Percentiles rank a stretch among this genome's conserved stretches.
Conservation (phyloP, 2,113 vertebrate genomes). For the Rana temporaria region DNA sequence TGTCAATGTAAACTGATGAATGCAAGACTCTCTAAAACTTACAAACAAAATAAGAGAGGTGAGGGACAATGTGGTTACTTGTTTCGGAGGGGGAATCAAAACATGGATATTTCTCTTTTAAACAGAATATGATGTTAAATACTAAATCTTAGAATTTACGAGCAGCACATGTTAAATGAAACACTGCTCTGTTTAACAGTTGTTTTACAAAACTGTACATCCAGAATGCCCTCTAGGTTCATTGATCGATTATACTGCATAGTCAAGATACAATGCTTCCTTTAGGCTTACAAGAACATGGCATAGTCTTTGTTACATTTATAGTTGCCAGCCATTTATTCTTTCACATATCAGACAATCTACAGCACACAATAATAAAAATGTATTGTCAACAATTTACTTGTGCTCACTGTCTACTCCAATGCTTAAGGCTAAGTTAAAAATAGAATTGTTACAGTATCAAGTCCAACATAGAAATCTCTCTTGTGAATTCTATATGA, state of each 20-base stretch:
- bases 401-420: not conserved
- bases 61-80: too few relatives aligned
- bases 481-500: not conserved
- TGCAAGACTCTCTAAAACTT: too few relatives aligned
- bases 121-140: too few relatives aligned
- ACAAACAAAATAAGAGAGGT: too few relatives aligned
- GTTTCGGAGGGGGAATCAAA: too few relatives aligned
- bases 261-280: not conserved
- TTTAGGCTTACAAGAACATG: not conserved
- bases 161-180: too few relatives aligned
- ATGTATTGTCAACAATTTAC: not conserved
- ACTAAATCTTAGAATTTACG: too few relatives aligned
- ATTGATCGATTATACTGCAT: not conserved
- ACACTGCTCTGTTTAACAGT: not conserved
- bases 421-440: slow-evolving; percentile 6
- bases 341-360: not conserved
- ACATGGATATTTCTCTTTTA: too few relatives aligned
- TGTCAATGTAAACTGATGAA: too few relatives aligned
- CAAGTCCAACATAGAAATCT: not conserved
- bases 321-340: not conserved
- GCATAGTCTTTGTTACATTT: not conserved
- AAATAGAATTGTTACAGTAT: slow-evolving; percentile 9
- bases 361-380: not conserved
- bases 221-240: not conserved
- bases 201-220: not conserved